phyloP scores from a whole-genome alignment of 2,113 vertebrate species.

The Scolopax mira region DNA sequence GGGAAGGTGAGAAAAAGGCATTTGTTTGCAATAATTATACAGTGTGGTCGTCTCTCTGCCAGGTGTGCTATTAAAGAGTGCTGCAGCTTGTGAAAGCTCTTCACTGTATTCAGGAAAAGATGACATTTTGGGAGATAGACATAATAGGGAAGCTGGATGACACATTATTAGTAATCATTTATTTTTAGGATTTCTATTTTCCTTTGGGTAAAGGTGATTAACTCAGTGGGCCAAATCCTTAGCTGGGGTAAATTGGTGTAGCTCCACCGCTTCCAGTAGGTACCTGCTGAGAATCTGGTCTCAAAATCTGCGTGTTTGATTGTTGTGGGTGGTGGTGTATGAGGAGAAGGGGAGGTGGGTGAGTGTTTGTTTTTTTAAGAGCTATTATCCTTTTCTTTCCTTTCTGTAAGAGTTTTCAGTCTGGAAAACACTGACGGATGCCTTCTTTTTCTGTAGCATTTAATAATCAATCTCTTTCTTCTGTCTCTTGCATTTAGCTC shows the following conservation, averaged over 20 bases:
- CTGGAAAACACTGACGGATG: conserved; percentile 29
- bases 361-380: not conserved
- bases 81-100: conserved; percentile 37
- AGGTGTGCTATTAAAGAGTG: conserved; percentile 32
- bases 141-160: conserved; percentile 17
- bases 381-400: conserved; percentile 17
- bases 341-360: not conserved
- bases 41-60: not conserved
- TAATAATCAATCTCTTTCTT: conserved; percentile 73
- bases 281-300: not conserved
- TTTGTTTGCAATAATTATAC: conserved; percentile 43
- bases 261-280: not conserved
- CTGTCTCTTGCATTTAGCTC: conserved; percentile 77
- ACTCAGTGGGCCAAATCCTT: not conserved
- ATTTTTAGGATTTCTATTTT: conserved; percentile 19
- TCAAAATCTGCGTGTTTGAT: not conserved
- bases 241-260: not conserved
- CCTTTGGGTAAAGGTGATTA: not conserved
- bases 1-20: conserved; percentile 15
- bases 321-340: not conserved
- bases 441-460: conserved; percentile 55
- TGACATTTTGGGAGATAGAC: conserved; percentile 46
- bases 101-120: conserved; percentile 28
- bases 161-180: conserved; percentile 39
- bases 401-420: conserved; percentile 41